Evolutionary conservation across 2,888 invertebrate genomes (phyloP), one percentile per base, ranked within the genome.

Genomic region (Mythimna impura): DNA sequence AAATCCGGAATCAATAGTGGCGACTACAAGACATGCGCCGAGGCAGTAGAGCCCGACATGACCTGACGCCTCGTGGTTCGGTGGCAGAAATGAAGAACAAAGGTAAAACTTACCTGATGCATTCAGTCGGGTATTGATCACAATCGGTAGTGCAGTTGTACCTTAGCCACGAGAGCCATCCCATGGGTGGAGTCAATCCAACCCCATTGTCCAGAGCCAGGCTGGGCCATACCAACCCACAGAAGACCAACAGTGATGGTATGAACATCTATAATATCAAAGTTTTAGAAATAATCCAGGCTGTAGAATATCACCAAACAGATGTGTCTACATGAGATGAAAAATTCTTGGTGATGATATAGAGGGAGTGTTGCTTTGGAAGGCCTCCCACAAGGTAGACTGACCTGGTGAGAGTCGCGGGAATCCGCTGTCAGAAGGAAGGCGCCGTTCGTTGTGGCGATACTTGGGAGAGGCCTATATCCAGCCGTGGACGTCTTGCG

Each of bases 111-210:
- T 94, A 97, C 97, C 97, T 97, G 74, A 97, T 97, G 87, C 97
- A 97, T 82, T 97, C 97, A 73, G 96, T 93, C 0, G 97, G 97
- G 84, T 97, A 97, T 61, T 94, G 94, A 40, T 94, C 91, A 89
- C 97, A 97, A 89, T 97, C 97, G 0, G 94, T 96, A 76, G 97
- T 96, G 88, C 97, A 97, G 54, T 97, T 91, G 88, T 97, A 97
- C 78, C 97, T 89, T 84, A 97, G 96, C 97, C 97, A 97, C 0
- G 97, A 96, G 84, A 97, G 94, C 97, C 97, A 97, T 36, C 97
- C 97, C 97, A 98, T 97, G 0, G 97, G 97, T 0, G 97, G 97
- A 1, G 97, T 97, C 70, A 95, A 87, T 0, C 97, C 97, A 66
- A 97, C 88, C 0, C 97, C 97, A 91, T 97, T 97, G 83, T 97